Conservation (phyloP, 2,113 vertebrate species). For the Bos taurus region ARS-UCD2.0 NC_037335.1:35597501-35598000, state of each 20-base stretch:
- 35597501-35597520: not conserved
- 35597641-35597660: not conserved
- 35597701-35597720: not conserved
- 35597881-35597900: not conserved
- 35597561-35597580: not conserved
- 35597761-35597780: not conserved
- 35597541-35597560: not conserved
- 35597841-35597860: not conserved
- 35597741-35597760: too few species aligned
- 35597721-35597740: not conserved
- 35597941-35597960: not conserved
- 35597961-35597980: not conserved
- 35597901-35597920: not conserved
- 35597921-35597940: rapidly evolving
- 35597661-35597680: not conserved
- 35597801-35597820: not conserved
- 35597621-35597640: not conserved
- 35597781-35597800: not conserved
- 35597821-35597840: not conserved
- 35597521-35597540: not conserved
- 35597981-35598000: not conserved
- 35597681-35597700: not conserved
- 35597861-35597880: not conserved
- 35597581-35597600: not conserved
- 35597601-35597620: not conserved